A percentile compares a stretch with the other conserved stretches of the same genome.
These are phyloP conservation scores for Solenodon paradoxus DNA, from an alignment of 2,113 vertebrate genomes.

Conservation along the genomic window DNA sequence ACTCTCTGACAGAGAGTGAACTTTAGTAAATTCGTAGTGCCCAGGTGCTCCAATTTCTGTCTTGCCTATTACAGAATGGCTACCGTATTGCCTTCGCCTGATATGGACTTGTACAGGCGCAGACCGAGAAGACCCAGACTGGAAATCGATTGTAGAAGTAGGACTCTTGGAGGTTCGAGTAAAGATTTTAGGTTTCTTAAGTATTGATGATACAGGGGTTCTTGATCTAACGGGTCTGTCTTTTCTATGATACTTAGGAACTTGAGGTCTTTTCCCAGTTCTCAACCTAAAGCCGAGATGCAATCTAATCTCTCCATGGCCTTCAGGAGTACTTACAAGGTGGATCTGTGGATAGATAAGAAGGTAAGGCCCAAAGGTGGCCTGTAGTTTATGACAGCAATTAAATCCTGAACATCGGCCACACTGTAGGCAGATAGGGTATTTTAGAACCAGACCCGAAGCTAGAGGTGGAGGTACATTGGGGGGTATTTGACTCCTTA, in stretches of 20 bases:
- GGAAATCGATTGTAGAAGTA: constrained; percentile 1
- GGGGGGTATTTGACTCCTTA: constrained; percentile 65
- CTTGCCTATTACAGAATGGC: neutral
- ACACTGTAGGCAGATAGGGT: constrained; percentile 71
- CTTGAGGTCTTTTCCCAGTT: constrained; percentile 57
- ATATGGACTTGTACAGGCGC: neutral
- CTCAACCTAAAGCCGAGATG: constrained; percentile 62
- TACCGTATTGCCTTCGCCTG: neutral
- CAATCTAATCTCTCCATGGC: constrained; percentile 52
- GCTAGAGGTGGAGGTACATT: constrained; percentile 58
- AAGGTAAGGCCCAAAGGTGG: constrained; percentile 51
- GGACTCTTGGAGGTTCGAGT: neutral
- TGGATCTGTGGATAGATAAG: constrained; percentile 71
- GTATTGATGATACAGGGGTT: neutral
- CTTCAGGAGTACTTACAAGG: constrained; percentile 62
- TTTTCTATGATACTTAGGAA: constrained; percentile 43
- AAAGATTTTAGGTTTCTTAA: constrained; percentile 38
- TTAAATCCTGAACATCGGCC: constrained; percentile 66
- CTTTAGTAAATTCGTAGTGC: constrained; percentile 1
- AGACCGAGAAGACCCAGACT: neutral
- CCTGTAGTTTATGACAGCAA: constrained; percentile 65
- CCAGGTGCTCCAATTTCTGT: neutral
- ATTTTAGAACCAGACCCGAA: constrained; percentile 70
- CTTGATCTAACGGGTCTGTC: neutral
- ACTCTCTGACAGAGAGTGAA: neutral